Evolutionary conservation across 2,113 vertebrate genomes (phyloP), one percentile per base, ranked within the genome.

Genomic region (Miniopterus natalensis): DNA sequence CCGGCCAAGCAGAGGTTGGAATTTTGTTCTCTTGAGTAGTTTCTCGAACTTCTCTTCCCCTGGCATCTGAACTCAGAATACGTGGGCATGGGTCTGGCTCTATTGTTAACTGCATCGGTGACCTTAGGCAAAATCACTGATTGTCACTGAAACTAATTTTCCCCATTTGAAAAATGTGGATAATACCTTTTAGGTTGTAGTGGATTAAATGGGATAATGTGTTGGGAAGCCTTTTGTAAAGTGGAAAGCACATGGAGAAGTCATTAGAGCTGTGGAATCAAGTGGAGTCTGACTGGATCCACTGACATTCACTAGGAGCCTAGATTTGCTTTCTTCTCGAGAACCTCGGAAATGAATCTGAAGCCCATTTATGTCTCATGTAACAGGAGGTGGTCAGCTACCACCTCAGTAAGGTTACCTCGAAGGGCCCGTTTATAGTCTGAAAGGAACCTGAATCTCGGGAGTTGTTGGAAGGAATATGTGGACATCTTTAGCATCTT

Each of bases 401-500:
- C 23, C 15, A 45, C 45, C n/a, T 89, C 20, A 59, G 18, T 78
- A 40, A 53, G 53, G 65, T 53, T 27, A 78, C 51, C 27, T 7
- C 1, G 2, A 71, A 85, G 49, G 68, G 6, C 49, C 47, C 29
- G 18, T 21, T 68, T 63, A 10, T 8, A 29, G 31, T 84, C 31
- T 87, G 18, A 29, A 70, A 77, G 40, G 40, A 85, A 71, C 6
- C 21, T 70, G 66, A 85, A 51, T 88, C 31, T 81, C 47, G 29
- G 36, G 27, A 96, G 45, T 81, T 29, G 4, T 47, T 78, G 5
- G 23, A 49, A 95, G 53, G 21, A 68, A 29, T 57, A 18, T 83
- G 20, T 90, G 6, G 40, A 63, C 27, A 47, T 91, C 94, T 61
- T 96, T 59, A 94, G 21, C 14, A 66, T 92, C 20, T 91, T 84